These are phyloP conservation scores for Brachypalpus laphriformis DNA, from an alignment of 2,888 invertebrate species.

Conservation along the genomic window DNA sequence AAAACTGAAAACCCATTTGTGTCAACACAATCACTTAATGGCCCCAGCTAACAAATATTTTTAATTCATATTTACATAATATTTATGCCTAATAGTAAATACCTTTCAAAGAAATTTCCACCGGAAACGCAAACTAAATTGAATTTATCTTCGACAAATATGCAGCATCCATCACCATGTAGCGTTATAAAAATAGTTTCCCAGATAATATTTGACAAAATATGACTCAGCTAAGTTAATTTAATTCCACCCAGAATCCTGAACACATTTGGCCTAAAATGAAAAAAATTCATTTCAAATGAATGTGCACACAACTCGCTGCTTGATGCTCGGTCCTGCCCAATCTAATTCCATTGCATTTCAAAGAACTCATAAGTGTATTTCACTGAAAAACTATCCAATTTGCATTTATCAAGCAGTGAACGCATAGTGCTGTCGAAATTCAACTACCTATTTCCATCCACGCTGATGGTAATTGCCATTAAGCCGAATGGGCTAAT, in stretches of 20 bases:
- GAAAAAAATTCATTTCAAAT: slow-evolving; percentile 1
- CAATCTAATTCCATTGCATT: slow-evolving; percentile 34
- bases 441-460: slow-evolving; percentile 45
- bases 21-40: neutral
- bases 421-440: slow-evolving; percentile 30
- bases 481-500: slow-evolving; percentile 64
- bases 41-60: neutral
- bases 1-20: too few species aligned
- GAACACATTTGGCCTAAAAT: neutral
- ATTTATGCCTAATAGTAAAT: slow-evolving; percentile 2
- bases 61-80: neutral
- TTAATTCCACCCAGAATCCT: neutral
- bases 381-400: slow-evolving; percentile 27
- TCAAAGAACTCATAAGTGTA: slow-evolving; percentile 8
- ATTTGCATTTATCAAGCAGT: slow-evolving; percentile 61
- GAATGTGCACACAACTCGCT: slow-evolving; percentile 4
- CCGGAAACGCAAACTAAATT: slow-evolving; percentile 7
- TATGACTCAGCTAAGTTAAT: slow-evolving; percentile 11
- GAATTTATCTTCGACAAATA: slow-evolving; percentile 2
- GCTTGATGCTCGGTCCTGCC: neutral
- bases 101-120: neutral
- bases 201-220: slow-evolving; percentile 8
- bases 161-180: neutral
- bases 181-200: slow-evolving; percentile 20
- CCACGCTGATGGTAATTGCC: slow-evolving; percentile 51